These are phyloP conservation scores for Latrodectus geometricus DNA, from an alignment of 1,140 invertebrate genomes.

Conservation along the genomic window DNA sequence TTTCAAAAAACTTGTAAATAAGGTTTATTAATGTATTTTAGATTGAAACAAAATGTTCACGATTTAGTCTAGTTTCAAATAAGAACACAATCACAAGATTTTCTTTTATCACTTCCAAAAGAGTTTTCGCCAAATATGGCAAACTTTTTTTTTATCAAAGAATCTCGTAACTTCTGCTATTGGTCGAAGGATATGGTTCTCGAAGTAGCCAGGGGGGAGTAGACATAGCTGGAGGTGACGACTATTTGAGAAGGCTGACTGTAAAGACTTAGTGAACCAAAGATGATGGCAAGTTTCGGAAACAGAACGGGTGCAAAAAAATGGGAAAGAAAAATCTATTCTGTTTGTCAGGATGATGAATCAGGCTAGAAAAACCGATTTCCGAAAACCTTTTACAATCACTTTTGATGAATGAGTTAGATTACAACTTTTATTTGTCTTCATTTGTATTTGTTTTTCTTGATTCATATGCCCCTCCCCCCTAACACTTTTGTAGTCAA, in stretches of 20 bases:
- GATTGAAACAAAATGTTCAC: too few species aligned
- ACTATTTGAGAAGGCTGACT: neutral
- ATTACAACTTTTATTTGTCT: constrained; percentile 24
- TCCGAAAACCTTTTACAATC: constrained; percentile 23
- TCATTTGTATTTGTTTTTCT: neutral
- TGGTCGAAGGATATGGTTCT: constrained; percentile 3
- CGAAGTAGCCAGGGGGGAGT: constrained; percentile 3
- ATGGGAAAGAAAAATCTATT: constrained; percentile 15
- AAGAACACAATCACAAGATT: too few species aligned
- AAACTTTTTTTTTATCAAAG: neutral
- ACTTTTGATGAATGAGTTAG: constrained; percentile 39
- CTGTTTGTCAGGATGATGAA: constrained; percentile 38
- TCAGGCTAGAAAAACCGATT: constrained; percentile 38
- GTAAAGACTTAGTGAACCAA: constrained; percentile 46
- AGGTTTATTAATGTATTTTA: too few species aligned
- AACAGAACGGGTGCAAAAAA: neutral
- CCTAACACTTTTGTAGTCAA: too few species aligned
- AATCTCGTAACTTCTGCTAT: constrained; percentile 20
- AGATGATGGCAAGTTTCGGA: constrained; percentile 15
- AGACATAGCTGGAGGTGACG: constrained; percentile 24
- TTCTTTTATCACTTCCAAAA: too few species aligned
- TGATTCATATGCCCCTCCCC: neutral
- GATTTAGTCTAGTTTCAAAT: too few species aligned
- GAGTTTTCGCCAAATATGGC: constrained; percentile 22
- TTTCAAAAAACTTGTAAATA: too few species aligned